Percentiles rank a stretch among this genome's conserved stretches.
Evolutionary conservation across 1,140 invertebrate genomes (phyloP).

Genomic region (Meloidogyne exigua): DNA sequence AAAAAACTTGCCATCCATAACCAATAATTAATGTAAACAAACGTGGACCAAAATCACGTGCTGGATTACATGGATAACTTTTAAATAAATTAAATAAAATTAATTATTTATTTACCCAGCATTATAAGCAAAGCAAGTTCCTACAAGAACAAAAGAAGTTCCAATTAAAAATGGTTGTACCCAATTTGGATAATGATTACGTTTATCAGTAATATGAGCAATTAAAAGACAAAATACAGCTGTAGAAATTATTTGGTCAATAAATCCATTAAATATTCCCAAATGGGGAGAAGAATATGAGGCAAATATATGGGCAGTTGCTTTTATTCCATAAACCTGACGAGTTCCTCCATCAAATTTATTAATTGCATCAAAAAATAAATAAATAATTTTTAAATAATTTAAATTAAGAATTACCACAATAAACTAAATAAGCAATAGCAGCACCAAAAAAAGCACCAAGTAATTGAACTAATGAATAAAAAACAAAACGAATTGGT

Average conservation of each 20-base stretch:
- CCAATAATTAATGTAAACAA: slow-evolving; percentile 68
- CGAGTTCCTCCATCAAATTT: slow-evolving; percentile 65
- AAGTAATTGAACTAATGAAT: slow-evolving; percentile 68
- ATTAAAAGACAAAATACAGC: slow-evolving; percentile 55
- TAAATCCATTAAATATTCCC: slow-evolving; percentile 64
- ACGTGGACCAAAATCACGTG: slow-evolving; percentile 70
- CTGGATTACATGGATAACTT: slow-evolving; percentile 70
- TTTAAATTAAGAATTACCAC: slow-evolving; percentile 60
- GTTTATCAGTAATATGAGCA: slow-evolving; percentile 48
- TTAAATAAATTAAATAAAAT: not conserved
- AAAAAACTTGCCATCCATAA: slow-evolving; percentile 68
- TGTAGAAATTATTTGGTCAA: slow-evolving; percentile 66
- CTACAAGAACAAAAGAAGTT: slow-evolving; percentile 57
- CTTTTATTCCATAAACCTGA: slow-evolving; percentile 54
- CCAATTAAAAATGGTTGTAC: slow-evolving; percentile 43
- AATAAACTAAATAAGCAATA: slow-evolving; percentile 62
- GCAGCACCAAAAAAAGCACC: slow-evolving; percentile 68
- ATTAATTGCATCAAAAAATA: slow-evolving; percentile 65
- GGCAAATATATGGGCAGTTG: slow-evolving; percentile 69
- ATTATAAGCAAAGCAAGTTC: slow-evolving; percentile 65
- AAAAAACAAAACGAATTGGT: slow-evolving; percentile 66
- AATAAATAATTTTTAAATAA: not conserved
- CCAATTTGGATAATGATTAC: slow-evolving; percentile 63
- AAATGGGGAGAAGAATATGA: slow-evolving; percentile 68
- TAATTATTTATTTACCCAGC: slow-evolving; percentile 64